phyloP scores from a whole-genome alignment of 2,888 invertebrate genomes.

The Luperina nickerlii region DNA sequence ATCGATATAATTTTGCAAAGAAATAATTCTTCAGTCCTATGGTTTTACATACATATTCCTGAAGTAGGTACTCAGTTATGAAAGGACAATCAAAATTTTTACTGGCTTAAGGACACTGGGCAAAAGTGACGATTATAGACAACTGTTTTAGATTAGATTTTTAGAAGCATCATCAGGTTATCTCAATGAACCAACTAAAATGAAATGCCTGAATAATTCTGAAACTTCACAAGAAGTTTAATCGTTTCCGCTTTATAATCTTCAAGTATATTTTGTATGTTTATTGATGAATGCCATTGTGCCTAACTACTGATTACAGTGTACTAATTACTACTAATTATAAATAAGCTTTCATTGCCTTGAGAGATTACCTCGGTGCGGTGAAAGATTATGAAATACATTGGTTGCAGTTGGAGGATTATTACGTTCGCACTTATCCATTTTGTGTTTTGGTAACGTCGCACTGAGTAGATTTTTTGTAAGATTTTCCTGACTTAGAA shows the following conservation, averaged over 20 bases:
- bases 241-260: slow-evolving; percentile 12
- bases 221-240: slow-evolving; percentile 2
- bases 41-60: background rate
- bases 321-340: slow-evolving; percentile 16
- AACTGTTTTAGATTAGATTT: background rate
- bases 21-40: too few species aligned
- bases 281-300: slow-evolving; percentile 5
- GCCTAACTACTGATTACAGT: slow-evolving; percentile 17
- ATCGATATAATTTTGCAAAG: background rate
- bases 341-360: slow-evolving; percentile 15
- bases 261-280: background rate
- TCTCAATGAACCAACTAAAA: slow-evolving; percentile 7
- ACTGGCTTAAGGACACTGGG: background rate
- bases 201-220: background rate
- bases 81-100: background rate
- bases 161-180: background rate
- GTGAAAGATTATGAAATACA: slow-evolving; percentile 27
- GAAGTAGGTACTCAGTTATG: background rate
- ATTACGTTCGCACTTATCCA: background rate
- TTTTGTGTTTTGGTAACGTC: background rate
- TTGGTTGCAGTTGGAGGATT: background rate
- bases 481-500: background rate
- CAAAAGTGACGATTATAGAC: background rate
- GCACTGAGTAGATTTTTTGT: background rate
- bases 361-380: slow-evolving; percentile 25